Evolutionary conservation across 1,140 invertebrate genomes (phyloP).

Genomic region (Melipona quadrifasciata): DNA sequence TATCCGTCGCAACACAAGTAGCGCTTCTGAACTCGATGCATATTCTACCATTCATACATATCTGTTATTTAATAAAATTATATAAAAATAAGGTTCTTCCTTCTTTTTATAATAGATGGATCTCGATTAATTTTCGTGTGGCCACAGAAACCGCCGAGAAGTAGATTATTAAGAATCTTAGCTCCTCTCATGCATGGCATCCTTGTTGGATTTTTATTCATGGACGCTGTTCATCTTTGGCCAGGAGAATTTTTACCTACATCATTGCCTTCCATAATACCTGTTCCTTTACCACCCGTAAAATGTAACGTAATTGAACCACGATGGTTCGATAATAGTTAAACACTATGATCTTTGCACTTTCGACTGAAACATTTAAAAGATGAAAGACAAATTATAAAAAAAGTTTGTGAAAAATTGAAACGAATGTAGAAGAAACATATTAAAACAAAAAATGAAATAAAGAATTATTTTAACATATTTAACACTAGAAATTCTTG

Average conservation of each 20-base stretch:
- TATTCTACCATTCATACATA: too few relatives aligned
- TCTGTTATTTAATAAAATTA: not conserved
- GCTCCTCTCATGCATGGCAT: constrained; percentile 67
- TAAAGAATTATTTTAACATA: not conserved
- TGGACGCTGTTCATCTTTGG: constrained; percentile 74
- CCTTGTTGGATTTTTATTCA: constrained; percentile 66
- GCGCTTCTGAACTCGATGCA: not conserved
- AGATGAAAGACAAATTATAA: constrained; percentile 81
- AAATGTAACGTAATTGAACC: constrained; percentile 78
- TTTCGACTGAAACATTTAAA: constrained; percentile 74
- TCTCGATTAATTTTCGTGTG: constrained; percentile 76
- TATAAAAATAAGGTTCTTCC: not conserved
- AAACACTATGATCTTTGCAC: not conserved
- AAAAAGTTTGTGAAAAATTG: constrained; percentile 82
- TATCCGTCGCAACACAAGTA: constrained; percentile 61
- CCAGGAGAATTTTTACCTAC: constrained; percentile 77
- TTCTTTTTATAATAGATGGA: constrained; percentile 60
- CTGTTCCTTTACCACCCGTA: constrained; percentile 67
- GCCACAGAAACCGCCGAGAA: constrained; percentile 71
- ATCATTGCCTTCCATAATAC: constrained; percentile 61
- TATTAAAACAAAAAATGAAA: constrained; percentile 80
- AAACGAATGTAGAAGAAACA: constrained; percentile 86
- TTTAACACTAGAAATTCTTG: not conserved
- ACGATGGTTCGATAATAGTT: constrained; percentile 71
- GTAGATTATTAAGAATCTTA: constrained; percentile 62